Evolutionary conservation across 2,797 vertebrate species (phyloP), one percentile per base, ranked within the genome.

Genomic region (Momotus momota): DNA sequence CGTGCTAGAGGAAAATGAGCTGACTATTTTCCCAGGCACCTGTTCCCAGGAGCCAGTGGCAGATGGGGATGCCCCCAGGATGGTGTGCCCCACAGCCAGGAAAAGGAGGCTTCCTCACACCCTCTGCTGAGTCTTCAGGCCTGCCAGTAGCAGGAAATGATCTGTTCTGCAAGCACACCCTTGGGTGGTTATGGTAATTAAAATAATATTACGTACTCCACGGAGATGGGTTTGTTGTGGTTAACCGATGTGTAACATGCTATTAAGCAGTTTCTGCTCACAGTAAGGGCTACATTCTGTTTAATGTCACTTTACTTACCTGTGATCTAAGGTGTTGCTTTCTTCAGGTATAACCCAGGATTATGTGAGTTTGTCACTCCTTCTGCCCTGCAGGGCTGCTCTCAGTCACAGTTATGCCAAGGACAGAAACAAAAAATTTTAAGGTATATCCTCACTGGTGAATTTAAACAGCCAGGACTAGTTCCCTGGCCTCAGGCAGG

Each of bases 201-300:
- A 86, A 93, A 84, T 22, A 86, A 48, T 87, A 80, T 69, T 89
- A 33, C 1, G 0, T 43, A 21, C 48, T 81, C 69, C 62, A 45
- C 35, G 65, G 65, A 94, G 81, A 90, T 66, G 73, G 55, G n/a
- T 75, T 35, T 91, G 65, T 66, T 91, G 75, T 75, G 58, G 79
- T 81, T 93, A 72, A 81, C 43, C 0, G 0, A n/a, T 5, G 27
- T 35, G 33, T 40, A 82, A 74, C 21, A 19, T 1, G 3, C 25
- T 46, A 6, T 72, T 65, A 66, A 79, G 87, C 27, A 69, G 61
- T 29, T 96, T 54, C 86, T 93, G 74, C n/a, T 70, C 72, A 46
- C 3, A 1, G 25, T 5, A 10, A 81, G 31, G 22, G 31, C 35
- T 90, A n/a, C 23, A 3, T 49, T 66, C 9, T n/a, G 38, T 74